Evolutionary conservation across 2,888 invertebrate genomes (phyloP).

Genomic region (Drosophila vallismaia): DNA sequence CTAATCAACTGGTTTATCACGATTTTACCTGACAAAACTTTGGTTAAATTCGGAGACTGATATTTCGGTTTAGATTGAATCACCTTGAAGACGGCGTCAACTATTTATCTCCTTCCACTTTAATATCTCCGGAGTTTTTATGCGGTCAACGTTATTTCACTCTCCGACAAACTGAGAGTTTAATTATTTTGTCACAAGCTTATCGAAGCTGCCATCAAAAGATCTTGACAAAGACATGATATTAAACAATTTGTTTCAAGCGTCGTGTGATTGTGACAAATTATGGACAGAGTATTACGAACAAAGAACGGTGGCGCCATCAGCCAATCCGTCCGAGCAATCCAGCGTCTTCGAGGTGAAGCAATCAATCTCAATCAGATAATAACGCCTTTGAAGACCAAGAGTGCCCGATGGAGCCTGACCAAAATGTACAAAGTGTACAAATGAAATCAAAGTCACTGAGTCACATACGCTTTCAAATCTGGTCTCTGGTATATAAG

Average conservation of each 20-base stretch:
- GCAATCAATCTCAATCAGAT: conserved; percentile 76
- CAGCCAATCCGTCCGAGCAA: neutral
- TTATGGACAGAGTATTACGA: conserved; percentile 78
- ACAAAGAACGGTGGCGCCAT: conserved; percentile 60
- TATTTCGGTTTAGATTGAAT: no score
- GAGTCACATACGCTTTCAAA: neutral
- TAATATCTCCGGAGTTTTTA: conserved; percentile 27
- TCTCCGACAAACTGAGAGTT: conserved; percentile 53
- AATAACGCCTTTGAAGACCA: conserved; percentile 57
- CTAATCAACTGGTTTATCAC: no score
- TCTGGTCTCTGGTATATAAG: neutral
- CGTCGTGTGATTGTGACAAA: conserved; percentile 82
- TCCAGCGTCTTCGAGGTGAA: conserved; percentile 31
- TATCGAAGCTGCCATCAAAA: conserved; percentile 66
- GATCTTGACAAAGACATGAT: conserved; percentile 82
- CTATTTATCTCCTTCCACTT: neutral
- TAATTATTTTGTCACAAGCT: conserved; percentile 79
- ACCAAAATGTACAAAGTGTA: neutral
- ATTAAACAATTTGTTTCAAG: conserved; percentile 77
- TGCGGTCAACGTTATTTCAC: conserved; percentile 62
- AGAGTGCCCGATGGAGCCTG: conserved; percentile 4
- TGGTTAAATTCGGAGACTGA: no score
- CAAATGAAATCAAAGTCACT: conserved; percentile 1
- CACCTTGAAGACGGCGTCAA: no score
- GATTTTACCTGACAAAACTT: no score